Evolutionary conservation across 2,797 vertebrate species (phyloP).

Genomic region (Nyctibius grandis): DNA sequence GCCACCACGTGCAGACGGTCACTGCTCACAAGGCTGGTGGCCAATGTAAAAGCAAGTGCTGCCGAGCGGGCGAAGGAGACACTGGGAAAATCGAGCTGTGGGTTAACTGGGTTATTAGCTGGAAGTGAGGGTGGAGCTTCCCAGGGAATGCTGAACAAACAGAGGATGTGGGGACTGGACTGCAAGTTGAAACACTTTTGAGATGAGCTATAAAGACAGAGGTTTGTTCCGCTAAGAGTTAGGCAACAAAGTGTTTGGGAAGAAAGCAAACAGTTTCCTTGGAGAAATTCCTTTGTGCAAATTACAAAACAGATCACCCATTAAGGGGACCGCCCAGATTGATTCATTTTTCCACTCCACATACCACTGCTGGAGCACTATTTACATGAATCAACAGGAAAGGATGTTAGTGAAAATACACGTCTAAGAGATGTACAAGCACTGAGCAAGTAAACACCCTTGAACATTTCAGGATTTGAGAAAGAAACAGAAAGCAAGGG

Average conservation of each 20-base stretch:
- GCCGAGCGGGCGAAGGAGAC: neutral
- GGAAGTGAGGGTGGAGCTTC: conserved; percentile 51
- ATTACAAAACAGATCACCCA: conserved; percentile 28
- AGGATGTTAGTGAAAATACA: conserved; percentile 10
- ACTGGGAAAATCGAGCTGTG: neutral
- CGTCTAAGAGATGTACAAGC: neutral
- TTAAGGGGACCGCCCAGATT: conserved; percentile 24
- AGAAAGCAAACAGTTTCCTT: conserved; percentile 56
- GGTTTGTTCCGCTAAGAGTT: neutral
- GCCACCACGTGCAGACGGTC: neutral
- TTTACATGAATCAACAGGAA: conserved; percentile 27
- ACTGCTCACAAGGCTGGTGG: neutral
- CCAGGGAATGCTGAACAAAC: neutral
- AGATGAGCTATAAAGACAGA: neutral
- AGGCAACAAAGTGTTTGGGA: conserved; percentile 15
- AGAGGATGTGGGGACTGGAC: conserved; percentile 9
- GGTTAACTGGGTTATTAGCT: neutral
- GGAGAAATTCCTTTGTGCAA: conserved; percentile 47
- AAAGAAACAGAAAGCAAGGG: neutral
- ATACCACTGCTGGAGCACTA: neutral
- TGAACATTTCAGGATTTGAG: neutral
- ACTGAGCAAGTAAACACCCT: neutral
- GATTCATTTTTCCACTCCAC: conserved; percentile 63
- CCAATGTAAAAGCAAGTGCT: neutral
- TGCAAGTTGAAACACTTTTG: conserved; percentile 27